Evolutionary conservation across 2,113 vertebrate species (phyloP), one percentile per base, ranked within the genome.

Genomic region (Solea senegalensis): DNA sequence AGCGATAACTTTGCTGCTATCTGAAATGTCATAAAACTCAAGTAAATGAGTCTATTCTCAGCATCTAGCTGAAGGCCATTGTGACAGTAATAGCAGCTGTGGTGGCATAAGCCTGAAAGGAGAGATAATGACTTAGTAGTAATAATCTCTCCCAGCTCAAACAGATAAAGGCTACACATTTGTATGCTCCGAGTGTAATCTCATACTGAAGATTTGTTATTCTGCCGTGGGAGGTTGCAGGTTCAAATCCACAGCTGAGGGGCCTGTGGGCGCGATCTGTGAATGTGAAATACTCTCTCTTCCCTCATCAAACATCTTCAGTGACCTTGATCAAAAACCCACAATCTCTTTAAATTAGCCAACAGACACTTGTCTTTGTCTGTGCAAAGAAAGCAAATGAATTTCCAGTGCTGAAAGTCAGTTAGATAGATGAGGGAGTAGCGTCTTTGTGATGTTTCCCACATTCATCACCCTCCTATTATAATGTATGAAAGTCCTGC

Each of bases 11-110:
- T 71, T 53, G 54, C 75, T 52, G 56, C 83, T 87, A 86, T 90
- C 86, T 89, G 86, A 86, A 86, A 87, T 85, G 88, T 86, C 86
- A 90, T 90, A 89, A 89, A 86, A 88, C 46, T 84, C 54, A 72
- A 90, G 83, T 82, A 89, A 91, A 90, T 90, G 76, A 91, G 83
- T 88, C 78, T 82, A 61, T 86, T 84, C 78, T 85, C 41, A 1
- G 68, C 21, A 5, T 54, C 65, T 59, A 9, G 81, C 81, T 85
- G 74, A 71, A 78, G 83, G 88, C 81, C 71, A 72, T 74, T 53
- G 77, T 71, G 78, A 75, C 80, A 66, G 74, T 81, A 76, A 83
- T 69, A 74, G 81, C 80, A 72, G 76, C 79, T 45, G 66, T 26
- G 61, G 83, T 64, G 71, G 69, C 83, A 53, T 57, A 58, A 58